Percentiles rank a stretch among this genome's conserved stretches.
Conservation (phyloP, 2,888 invertebrate species). For the Aporophyla nigra region DNA sequence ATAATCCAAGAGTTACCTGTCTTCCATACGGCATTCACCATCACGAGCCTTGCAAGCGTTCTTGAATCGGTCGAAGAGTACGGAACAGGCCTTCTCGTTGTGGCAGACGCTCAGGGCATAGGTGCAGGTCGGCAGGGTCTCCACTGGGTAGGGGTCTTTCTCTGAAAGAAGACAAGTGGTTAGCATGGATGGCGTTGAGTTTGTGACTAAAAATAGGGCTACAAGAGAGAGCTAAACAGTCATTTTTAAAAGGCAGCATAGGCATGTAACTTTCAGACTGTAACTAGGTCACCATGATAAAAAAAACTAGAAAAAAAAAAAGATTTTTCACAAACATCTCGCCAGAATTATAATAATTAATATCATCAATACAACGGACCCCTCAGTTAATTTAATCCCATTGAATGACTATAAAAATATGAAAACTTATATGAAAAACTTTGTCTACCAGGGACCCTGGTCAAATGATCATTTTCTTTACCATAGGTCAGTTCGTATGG, state of each 20-base stretch:
- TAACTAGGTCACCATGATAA: neutral
- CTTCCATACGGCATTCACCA: constrained; percentile 97
- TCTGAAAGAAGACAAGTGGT: constrained; percentile 89
- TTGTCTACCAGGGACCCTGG: too few relatives aligned
- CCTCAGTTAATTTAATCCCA: too few relatives aligned
- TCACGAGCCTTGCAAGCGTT: constrained; percentile 96
- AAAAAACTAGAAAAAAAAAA: neutral
- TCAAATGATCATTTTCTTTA: too few relatives aligned
- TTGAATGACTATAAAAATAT: too few relatives aligned
- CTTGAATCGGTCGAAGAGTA: constrained; percentile 96
- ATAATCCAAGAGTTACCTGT: constrained; percentile 92
- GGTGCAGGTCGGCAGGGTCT: constrained; percentile 97
- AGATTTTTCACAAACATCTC: too few relatives aligned
- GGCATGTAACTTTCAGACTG: neutral
- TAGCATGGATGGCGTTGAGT: neutral
- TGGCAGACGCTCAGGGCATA: constrained; percentile 96
- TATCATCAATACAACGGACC: too few relatives aligned
- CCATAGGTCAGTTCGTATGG: too few relatives aligned
- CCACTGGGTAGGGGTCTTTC: constrained; percentile 97
- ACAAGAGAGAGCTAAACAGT: neutral
- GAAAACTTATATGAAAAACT: too few relatives aligned
- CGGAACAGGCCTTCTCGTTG: constrained; percentile 95
- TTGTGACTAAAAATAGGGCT: neutral
- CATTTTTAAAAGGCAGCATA: too few relatives aligned
- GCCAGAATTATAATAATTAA: too few relatives aligned